These are phyloP conservation scores for Acleris laterana DNA, from an alignment of 2,888 invertebrate genomes.

Conservation along the genomic window DNA sequence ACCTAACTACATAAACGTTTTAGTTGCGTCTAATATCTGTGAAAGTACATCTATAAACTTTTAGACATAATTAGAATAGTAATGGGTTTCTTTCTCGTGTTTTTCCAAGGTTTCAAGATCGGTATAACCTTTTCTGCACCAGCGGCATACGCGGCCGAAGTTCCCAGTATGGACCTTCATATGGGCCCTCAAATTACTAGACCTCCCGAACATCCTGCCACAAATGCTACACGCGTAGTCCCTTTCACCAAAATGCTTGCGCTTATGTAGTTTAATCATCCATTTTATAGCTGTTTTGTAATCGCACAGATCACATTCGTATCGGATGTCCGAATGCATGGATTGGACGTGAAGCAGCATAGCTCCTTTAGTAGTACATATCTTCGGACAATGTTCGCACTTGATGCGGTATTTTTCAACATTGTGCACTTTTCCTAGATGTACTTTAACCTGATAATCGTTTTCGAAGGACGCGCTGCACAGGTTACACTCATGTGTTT, in stretches of 20 bases:
- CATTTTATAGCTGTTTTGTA: constrained; percentile 66
- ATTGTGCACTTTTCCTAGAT: constrained; percentile 70
- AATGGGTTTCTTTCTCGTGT: constrained; percentile 59
- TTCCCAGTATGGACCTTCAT: constrained; percentile 70
- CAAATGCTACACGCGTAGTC: constrained; percentile 84
- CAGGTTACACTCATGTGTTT: constrained; percentile 54
- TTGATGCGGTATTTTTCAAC: constrained; percentile 66
- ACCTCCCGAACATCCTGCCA: constrained; percentile 78
- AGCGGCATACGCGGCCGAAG: constrained; percentile 63
- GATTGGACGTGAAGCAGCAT: constrained; percentile 80
- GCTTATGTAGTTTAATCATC: constrained; percentile 70
- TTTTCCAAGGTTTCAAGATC: constrained; percentile 53
- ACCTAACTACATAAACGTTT: too few relatives aligned
- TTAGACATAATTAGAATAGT: constrained; percentile 48
- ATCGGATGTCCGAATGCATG: constrained; percentile 66
- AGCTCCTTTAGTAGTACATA: constrained; percentile 78
- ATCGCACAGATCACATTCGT: constrained; percentile 65
- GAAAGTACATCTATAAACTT: background rate
- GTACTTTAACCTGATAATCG: constrained; percentile 65
- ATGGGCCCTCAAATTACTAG: constrained; percentile 73
- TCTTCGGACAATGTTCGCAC: constrained; percentile 72
- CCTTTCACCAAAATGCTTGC: constrained; percentile 77
- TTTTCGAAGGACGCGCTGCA: constrained; percentile 59
- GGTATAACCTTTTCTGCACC: constrained; percentile 60
- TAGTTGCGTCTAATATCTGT: background rate